Evolutionary conservation across 1,140 invertebrate genomes (phyloP), one percentile per base, ranked within the genome.

Genomic region (Lepidurus couesii): DNA sequence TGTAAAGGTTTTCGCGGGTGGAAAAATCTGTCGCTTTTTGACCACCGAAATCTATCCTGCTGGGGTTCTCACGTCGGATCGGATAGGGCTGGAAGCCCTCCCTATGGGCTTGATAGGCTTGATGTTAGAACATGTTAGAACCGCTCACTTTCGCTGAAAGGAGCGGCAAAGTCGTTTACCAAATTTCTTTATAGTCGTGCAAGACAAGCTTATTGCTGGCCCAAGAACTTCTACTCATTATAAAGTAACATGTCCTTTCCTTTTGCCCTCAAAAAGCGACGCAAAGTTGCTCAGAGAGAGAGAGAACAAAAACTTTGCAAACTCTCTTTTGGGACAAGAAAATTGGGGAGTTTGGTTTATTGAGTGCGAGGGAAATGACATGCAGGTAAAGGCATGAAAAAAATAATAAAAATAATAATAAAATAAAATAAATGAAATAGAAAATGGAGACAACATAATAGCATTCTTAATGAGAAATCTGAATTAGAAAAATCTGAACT

Each of bases 151-250:
- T 65, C 53, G 53, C 53, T 65, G 53, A 21, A 65, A 65, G 53
- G 53, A 65, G 53, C 53, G 53, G 53, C 53, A 2, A 65, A 21
- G 53, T 65, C 53, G 53, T 65, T 65, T 65, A 65, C 53, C 53
- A 65, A 65, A n/a, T 65, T 65, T 65, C 53, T 65, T 34, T 65
- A 65, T 65, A 65, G 53, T 65, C 53, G 53, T 65, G 53, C 53
- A 65, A 65, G 53, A 21, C 53, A 65, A 65, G 53, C n/a, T 47
- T 65, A 65, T 65, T 65, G 53, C 53, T 65, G 7, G 16, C 13
- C 53, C 16, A 34, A 4, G 3, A 34, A 34, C 34, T 21, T 65
- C 53, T n/a, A n/a, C 53, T 65, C 53, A 65, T 65, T 65, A 65
- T 65, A 65, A 65, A 65, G 53, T 65, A 65, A 65, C 53, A 65